phyloP scores from a whole-genome alignment of 2,797 vertebrate genomes.

The Hyperoplus lanceolatus region DNA sequence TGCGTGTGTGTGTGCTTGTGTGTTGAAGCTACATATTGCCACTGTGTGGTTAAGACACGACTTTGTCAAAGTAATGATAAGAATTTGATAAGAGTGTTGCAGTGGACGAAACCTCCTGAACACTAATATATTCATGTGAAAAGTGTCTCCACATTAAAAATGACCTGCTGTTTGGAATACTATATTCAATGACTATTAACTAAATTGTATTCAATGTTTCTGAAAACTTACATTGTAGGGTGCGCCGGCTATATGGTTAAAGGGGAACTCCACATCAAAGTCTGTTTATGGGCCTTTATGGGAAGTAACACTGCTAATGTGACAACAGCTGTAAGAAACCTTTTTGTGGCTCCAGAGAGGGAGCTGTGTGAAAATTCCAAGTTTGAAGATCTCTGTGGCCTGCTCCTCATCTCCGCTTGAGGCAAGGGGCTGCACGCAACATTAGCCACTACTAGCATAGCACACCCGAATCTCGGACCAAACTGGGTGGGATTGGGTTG shows the following conservation, averaged over 20 bases:
- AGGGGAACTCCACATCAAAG: neutral
- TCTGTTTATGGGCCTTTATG: neutral
- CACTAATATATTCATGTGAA: neutral
- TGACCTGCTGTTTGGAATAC: neutral
- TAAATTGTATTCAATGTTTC: neutral
- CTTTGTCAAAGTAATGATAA: constrained; percentile 3
- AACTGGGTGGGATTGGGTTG: neutral
- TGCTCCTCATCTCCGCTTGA: neutral
- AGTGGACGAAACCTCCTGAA: neutral
- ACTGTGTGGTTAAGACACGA: constrained; percentile 54
- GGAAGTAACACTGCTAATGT: neutral
- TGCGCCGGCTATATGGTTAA: neutral
- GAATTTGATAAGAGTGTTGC: neutral
- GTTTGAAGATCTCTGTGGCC: neutral
- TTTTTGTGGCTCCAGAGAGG: neutral
- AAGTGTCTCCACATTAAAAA: neutral
- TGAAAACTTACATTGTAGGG: neutral
- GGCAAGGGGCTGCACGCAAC: neutral
- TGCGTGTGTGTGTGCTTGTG: neutral
- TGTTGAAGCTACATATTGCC: constrained; percentile 49
- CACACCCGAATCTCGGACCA: neutral
- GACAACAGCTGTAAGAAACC: too few relatives aligned
- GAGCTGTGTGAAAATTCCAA: neutral
- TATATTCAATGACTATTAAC: neutral
- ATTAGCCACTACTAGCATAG: neutral